Evolutionary conservation across 2,113 vertebrate genomes (phyloP).

Genomic region (Corvus hawaiiensis): DNA sequence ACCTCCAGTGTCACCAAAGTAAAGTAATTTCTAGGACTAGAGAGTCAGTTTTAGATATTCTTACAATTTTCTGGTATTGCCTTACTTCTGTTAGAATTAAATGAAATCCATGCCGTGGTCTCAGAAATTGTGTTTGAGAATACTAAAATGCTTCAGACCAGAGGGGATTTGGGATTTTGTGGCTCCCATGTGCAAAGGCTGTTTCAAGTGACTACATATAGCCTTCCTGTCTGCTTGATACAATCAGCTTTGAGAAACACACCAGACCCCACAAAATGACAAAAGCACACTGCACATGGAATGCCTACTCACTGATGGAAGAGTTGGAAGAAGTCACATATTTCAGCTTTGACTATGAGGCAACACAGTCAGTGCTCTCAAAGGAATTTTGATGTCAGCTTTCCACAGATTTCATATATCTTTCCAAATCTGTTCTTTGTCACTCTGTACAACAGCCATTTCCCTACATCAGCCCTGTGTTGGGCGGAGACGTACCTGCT

Average conservation of each 20-base stretch:
- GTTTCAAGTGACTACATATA: background rate
- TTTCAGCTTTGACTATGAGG: background rate
- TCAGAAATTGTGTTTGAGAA: background rate
- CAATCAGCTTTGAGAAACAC: background rate
- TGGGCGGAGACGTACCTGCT: background rate
- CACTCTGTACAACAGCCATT: background rate
- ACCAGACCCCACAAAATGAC: background rate
- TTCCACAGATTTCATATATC: background rate
- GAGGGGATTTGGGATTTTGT: background rate
- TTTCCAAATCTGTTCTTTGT: conserved; percentile 11
- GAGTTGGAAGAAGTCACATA: background rate
- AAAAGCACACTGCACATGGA: background rate
- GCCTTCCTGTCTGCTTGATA: background rate
- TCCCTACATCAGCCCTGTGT: background rate
- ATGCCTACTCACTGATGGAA: background rate
- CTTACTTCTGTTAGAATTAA: background rate
- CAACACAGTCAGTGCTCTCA: background rate
- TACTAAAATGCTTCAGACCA: background rate
- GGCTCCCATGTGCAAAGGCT: background rate
- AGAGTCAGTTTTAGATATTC: background rate
- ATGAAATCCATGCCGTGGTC: background rate
- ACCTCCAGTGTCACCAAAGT: background rate
- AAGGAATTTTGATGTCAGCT: background rate
- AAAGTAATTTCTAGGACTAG: background rate
- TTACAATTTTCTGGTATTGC: background rate